Base-by-base conservation (phyloP, 1,140 invertebrate species). In the Drosophila nikananu region DNA sequence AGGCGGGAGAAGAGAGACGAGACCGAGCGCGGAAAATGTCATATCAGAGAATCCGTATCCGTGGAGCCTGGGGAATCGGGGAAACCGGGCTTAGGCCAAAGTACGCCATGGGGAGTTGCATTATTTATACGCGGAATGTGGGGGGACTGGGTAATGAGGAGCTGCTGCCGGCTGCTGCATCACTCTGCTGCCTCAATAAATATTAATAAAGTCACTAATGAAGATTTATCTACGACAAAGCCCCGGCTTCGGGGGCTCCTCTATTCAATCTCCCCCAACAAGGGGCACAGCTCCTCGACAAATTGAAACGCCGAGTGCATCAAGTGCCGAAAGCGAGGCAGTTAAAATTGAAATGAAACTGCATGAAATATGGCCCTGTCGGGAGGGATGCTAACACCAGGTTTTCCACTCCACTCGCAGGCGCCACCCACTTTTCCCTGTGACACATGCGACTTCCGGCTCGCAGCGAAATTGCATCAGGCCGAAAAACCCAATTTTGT, bases 121-220 rank as follows among this genome's bases (percentile, higher is more conserved):
- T 89, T 89, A 86, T 86, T 86, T 74, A 89, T 77, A 80, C 79
- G 76, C 68, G 46, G 61, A 59, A 58, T 63, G 62, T 25, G 49
- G 37, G 63, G 63, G 54, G 32, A 37, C 30, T 37, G 17, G 32
- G 19, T 37, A 55, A 49, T 49, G 23, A 25, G 46, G 46, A 25
- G 46, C 35, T 37, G 51, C 66, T n/a, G 49, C 51, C 37, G 57
- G 68, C 46, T 68, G 42, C 57, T 21, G 15, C 41, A n/a, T 23
- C 21, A 49, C 35, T 39, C 19, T 15, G 48, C 41, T 35, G 42
- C 48, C 51, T 32, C 46, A 86, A 92, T 92, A 92, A 92, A 92
- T 92, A 92, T 92, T 92, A 90, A 92, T 92, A 81, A 90, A 65
- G 61, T 35, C 58, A 71, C 77, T 92, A 92, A 92, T 92, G 86